Base-by-base conservation (phyloP, 2,888 invertebrate genomes). In the Rhodophaea formosa region DNA sequence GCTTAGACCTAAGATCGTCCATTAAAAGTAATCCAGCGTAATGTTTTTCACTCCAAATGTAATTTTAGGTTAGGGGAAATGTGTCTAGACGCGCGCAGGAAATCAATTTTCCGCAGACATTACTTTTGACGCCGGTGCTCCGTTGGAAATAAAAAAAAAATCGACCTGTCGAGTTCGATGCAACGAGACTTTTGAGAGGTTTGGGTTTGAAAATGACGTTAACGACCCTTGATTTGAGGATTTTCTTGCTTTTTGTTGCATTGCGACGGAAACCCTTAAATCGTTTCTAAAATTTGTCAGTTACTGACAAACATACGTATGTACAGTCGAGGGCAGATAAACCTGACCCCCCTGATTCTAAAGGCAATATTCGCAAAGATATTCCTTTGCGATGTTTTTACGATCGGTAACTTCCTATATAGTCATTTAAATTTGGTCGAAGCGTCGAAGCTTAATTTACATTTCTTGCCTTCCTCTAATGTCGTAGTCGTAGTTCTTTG, bases 71-170 rank as follows among this genome's bases (percentile, higher is more conserved):
- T 59, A 67, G 68, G 77, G 84, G 80, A 78, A 79, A 77, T 71
- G 64, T 67, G 88, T 88, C 88, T 88, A 88, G 88, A 88, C 88
- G 73, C 73, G 65, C 77, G 65, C 78, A 76, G 87, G 86, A 87
- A 87, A 88, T 87, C 80, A 75, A 75, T 75, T 86, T 86, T 79
- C 72, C 74, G 77, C 73, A 62, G 69, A 70, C 69, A 66, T 72
- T 63, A 65, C 67, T 61, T 66, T 64, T 70, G 73, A 68, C 74
- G 74, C 69, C 69, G 69, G 66, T 66, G 44, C 44, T 54, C 29
- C 43, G 53, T 44, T 45, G 10, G 23, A 45, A 44, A 15, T 23
- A 30, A 43, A 44, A 23, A 44, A 43, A 30, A 30, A 29, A 23
- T 10, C 12, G 35, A 16, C 3, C 10, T 12, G 32, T 10, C 32